Evolutionary conservation across 2,888 invertebrate species (phyloP), one percentile per base, ranked within the genome.

Genomic region (Nemoura dubitans): DNA sequence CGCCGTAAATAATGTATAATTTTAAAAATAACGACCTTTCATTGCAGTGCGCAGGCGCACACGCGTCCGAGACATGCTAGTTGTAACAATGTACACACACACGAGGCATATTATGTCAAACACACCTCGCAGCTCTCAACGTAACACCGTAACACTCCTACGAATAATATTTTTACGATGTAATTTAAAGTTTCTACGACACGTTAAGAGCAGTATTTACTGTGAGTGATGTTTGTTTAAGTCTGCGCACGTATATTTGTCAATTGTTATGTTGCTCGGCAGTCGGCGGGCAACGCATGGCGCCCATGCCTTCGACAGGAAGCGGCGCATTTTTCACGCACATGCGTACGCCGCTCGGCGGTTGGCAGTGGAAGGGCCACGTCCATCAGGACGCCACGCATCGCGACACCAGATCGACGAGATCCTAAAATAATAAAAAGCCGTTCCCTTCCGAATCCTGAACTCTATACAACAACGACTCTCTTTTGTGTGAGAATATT

Each of bases 181-280:
- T 59, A 59, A 59, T 59, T 59, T 59, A 1, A 59, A 59, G 59
- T 59, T 59, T 21, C 59, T 59, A 59, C 59, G 59, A 59, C 59
- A 59, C 59, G 59, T 59, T 7, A 59, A 59, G 59, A 59, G 59
- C 14, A 59, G 21, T 59, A 59, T 59, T 59, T 59, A 59, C 59
- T 21, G 21, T 21, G 2, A 21, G 21, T 21, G 59, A 21, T 59
- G 59, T 59, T 10, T 59, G 59, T 59, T 59, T 59, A 21, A 59
- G 59, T 59, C 59, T 59, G 59, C 59, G 21, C 59, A 59, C 59
- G 59, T 59, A 59, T 59, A 59, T 59, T 59, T 59, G 59, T 59
- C 59, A 59, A 59, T 59, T 59, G 59, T 21, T 59, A 59, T 59
- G 59, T 59, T 10, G 59, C 59, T 3, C 59, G 59, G 14, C 1